A percentile compares a stretch with the other conserved stretches of the same genome.
These are phyloP conservation scores for Glaucomys volans DNA, from an alignment of 2,113 vertebrate species.

Conservation along the genomic window DNA sequence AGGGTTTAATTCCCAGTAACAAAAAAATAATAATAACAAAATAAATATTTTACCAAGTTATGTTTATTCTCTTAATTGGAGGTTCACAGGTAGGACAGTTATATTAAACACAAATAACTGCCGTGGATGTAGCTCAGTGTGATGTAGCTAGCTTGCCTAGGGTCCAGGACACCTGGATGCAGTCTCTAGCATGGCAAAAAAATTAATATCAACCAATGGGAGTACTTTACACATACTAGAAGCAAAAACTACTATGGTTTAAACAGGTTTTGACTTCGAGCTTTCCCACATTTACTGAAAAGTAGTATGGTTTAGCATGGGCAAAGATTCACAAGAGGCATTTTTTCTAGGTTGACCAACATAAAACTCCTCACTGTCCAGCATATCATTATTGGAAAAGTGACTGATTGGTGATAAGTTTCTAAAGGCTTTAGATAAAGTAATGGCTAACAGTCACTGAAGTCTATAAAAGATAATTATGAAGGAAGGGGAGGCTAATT, in stretches of 20 bases:
- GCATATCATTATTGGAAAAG: background rate
- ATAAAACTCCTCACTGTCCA: background rate
- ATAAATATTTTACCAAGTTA: background rate
- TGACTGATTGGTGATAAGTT: background rate
- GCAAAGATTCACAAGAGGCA: background rate
- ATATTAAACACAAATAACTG: background rate
- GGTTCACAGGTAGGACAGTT: background rate
- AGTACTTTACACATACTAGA: background rate
- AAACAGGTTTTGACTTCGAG: background rate
- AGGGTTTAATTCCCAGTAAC: too few species aligned
- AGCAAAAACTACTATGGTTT: background rate
- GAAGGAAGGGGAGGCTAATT: background rate
- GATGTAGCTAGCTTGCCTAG: background rate
- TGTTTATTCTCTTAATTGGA: conserved; percentile 41
- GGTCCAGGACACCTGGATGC: background rate
- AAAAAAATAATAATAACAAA: background rate
- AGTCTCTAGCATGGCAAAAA: background rate
- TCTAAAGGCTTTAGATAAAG: conserved; percentile 12
- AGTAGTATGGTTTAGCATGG: background rate
- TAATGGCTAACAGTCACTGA: background rate
- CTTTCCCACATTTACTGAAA: background rate
- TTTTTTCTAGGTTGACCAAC: background rate
- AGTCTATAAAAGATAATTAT: background rate
- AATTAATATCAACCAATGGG: background rate
- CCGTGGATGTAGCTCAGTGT: background rate